Conservation (phyloP, 2,113 vertebrate species). For the Sinocyclocheilus anophthalmus region DNA sequence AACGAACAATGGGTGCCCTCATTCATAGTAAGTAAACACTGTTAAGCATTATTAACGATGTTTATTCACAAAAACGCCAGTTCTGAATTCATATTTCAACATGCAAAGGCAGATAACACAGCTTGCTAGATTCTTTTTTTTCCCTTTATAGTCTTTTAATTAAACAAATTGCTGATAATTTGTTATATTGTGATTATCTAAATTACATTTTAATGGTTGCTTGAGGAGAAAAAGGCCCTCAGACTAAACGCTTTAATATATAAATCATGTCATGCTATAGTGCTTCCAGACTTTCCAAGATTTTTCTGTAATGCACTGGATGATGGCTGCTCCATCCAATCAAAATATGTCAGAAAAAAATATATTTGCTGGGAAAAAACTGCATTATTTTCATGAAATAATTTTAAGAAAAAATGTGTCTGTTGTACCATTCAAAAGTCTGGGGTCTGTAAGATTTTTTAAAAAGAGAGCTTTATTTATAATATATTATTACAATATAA, state of each 20-base stretch:
- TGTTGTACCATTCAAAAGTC: neutral
- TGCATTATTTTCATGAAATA: no score
- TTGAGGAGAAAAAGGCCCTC: neutral
- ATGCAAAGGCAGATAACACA: neutral
- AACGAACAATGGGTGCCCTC: neutral
- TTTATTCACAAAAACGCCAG: constrained; percentile 15
- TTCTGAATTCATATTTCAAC: constrained; percentile 12
- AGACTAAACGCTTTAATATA: neutral
- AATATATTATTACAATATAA: no score
- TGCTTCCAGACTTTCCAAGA: no score
- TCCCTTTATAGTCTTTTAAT: constrained; percentile 25
- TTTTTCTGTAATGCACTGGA: neutral
- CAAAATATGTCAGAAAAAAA: neutral
- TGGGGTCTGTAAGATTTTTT: neutral
- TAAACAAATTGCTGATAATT: constrained; percentile 28
- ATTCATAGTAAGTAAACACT: neutral
- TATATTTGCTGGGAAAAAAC: neutral
- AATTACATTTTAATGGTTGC: constrained; percentile 39
- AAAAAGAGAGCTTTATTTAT: neutral
- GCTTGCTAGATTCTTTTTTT: neutral
- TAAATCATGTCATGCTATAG: no score
- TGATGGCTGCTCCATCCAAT: neutral
- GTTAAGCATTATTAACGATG: constrained; percentile 3
- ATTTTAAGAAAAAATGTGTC: no score
- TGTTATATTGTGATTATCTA: constrained; percentile 15